Conservation (phyloP, 2,888 invertebrate species). For the Cheilosia scutellata region DNA sequence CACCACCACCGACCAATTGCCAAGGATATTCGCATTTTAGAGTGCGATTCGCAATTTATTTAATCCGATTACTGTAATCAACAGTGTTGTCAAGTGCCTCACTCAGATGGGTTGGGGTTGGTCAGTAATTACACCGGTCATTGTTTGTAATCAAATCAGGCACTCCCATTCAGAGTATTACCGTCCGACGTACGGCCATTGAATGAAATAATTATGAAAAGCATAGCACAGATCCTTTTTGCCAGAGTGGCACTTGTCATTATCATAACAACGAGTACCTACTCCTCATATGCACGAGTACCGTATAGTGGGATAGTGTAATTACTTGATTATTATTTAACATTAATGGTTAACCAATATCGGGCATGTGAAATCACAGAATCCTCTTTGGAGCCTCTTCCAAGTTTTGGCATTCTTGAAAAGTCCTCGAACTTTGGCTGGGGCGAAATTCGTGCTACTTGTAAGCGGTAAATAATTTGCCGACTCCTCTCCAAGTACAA, state of each 20-base stretch:
- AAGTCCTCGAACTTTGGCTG: slow-evolving; percentile 27
- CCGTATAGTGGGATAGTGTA: slow-evolving; percentile 9
- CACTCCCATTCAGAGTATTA: slow-evolving; percentile 38
- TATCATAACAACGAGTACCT: slow-evolving; percentile 35
- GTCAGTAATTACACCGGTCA: slow-evolving; percentile 61
- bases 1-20: background rate
- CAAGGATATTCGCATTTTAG: slow-evolving; percentile 66
- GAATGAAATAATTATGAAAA: slow-evolving; percentile 73
- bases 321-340: slow-evolving; percentile 61
- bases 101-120: slow-evolving; percentile 33
- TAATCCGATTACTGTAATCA: slow-evolving; percentile 75
- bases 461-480: slow-evolving; percentile 39
- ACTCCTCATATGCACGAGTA: background rate
- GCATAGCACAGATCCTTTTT: slow-evolving; percentile 26
- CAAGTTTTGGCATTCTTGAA: slow-evolving; percentile 36
- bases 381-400: slow-evolving; percentile 23
- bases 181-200: slow-evolving; percentile 52
- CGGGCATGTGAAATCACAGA: slow-evolving; percentile 24
- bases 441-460: background rate
- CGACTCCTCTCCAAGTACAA: slow-evolving; percentile 33
- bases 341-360: slow-evolving; percentile 64
- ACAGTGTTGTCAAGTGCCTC: slow-evolving; percentile 66
- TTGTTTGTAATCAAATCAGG: slow-evolving; percentile 74
- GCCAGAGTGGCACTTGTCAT: slow-evolving; percentile 60
- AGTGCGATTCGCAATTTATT: slow-evolving; percentile 73